A percentile compares a stretch with the other conserved stretches of the same genome.
Evolutionary conservation across 2,113 vertebrate genomes (phyloP).

Genomic region (Dromas ardeola): DNA sequence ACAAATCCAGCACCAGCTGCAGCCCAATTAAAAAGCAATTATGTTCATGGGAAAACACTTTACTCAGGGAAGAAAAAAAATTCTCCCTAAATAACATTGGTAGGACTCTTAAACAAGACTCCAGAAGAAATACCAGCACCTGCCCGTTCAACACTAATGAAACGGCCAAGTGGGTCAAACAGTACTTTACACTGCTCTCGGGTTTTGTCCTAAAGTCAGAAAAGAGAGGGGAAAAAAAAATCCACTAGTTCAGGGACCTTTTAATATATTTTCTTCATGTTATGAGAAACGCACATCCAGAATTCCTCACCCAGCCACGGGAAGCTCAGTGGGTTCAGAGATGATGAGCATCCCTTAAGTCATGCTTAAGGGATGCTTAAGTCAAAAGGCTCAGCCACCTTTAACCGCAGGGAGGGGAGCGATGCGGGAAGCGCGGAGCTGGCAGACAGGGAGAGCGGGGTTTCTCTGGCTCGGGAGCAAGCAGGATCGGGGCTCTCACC

Average conservation of each 20-base stretch:
- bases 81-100: background rate
- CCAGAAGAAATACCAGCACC: background rate
- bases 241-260: background rate
- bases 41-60: background rate
- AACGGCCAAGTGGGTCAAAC: background rate
- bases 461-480: background rate
- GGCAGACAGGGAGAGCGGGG: rapidly evolving
- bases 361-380: too few species aligned
- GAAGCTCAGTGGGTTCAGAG: background rate
- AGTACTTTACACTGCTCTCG: too few species aligned
- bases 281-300: rapidly evolving
- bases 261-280: background rate
- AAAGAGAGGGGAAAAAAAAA: background rate
- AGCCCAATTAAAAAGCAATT: slow-evolving; percentile 53
- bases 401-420: rapidly evolving
- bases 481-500: rapidly evolving
- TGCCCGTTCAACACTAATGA: background rate
- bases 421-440: rapidly evolving
- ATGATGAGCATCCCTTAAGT: background rate
- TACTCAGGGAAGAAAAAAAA: background rate
- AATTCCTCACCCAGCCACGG: rapidly evolving
- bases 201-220: background rate
- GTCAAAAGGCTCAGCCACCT: background rate
- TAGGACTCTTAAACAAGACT: background rate
- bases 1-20: slow-evolving; percentile 23